A percentile compares a stretch with the other conserved stretches of the same genome.
Evolutionary conservation across 2,113 vertebrate genomes (phyloP).

Genomic region (Lethenteron camtschaticum): DNA sequence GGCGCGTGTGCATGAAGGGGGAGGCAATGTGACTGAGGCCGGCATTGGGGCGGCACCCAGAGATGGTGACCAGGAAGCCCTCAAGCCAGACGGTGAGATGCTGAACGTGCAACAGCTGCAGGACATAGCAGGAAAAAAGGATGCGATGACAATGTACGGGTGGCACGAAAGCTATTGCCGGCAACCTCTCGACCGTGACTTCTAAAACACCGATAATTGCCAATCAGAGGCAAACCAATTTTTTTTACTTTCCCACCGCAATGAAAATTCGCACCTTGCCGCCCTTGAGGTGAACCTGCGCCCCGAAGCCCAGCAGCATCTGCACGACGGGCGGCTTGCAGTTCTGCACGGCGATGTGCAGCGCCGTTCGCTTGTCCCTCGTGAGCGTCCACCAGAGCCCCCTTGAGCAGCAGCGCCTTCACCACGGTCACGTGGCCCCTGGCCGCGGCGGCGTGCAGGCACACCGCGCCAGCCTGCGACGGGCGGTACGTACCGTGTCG

Average conservation of each 20-base stretch:
- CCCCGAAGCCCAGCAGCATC: slow-evolving; percentile 20
- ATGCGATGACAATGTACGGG: too few relatives aligned
- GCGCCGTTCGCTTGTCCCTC: slow-evolving; percentile 17
- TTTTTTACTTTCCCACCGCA: rapidly evolving
- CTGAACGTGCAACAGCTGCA: too few relatives aligned
- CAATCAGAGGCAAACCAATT: too few relatives aligned
- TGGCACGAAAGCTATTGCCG: too few relatives aligned
- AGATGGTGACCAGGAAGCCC: too few relatives aligned
- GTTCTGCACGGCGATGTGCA: slow-evolving; percentile 18
- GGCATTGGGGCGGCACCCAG: too few relatives aligned
- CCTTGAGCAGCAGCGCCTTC: slow-evolving; percentile 20
- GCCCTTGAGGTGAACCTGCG: slow-evolving; percentile 20
- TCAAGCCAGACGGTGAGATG: too few relatives aligned
- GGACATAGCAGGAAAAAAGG: too few relatives aligned
- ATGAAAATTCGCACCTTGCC: slow-evolving; percentile 16
- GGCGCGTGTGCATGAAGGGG: too few relatives aligned
- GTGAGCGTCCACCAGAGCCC: slow-evolving; percentile 18
- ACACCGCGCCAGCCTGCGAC: slow-evolving; percentile 19
- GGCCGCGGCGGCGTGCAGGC: slow-evolving; percentile 19
- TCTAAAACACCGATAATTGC: too few relatives aligned
- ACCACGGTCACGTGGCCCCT: slow-evolving; percentile 20
- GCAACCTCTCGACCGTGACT: too few relatives aligned
- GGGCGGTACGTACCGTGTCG: not conserved
- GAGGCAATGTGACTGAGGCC: too few relatives aligned
- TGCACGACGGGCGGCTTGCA: slow-evolving; percentile 21